Conservation (phyloP, 1,140 invertebrate genomes). For the Drosophila ironensis region DNA sequence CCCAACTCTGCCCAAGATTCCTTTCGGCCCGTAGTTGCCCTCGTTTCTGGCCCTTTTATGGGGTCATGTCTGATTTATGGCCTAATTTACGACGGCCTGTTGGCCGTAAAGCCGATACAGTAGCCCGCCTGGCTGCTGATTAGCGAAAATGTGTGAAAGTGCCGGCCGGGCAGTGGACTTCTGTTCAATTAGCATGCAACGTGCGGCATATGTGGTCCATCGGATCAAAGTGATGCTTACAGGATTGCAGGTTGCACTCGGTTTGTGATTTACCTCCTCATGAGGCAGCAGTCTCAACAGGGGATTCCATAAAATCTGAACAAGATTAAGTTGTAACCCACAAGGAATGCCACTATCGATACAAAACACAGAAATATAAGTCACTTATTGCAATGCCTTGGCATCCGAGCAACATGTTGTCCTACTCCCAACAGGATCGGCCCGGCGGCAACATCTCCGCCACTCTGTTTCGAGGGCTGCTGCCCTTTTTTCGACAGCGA, state of each 20-base stretch:
- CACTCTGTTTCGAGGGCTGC: conserved; percentile 27
- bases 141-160: conserved; percentile 76
- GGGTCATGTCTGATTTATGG: conserved; percentile 47
- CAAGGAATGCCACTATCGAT: background rate
- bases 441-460: background rate
- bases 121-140: conserved; percentile 61
- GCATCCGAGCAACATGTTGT: conserved; percentile 1
- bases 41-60: conserved; percentile 31
- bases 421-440: background rate
- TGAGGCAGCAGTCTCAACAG: no score
- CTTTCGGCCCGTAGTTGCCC: conserved; percentile 33
- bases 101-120: conserved; percentile 50
- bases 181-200: conserved; percentile 48
- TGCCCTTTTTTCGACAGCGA: conserved; percentile 51
- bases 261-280: background rate
- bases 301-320: no score
- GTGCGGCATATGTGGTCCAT: conserved; percentile 15
- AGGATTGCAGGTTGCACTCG: background rate
- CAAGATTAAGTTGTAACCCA: background rate
- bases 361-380: no score
- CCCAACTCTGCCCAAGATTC: background rate
- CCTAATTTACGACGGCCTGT: conserved; percentile 51
- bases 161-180: conserved; percentile 7
- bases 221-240: conserved; percentile 1
- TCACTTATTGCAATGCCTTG: no score